These are phyloP conservation scores for Molossus molossus DNA, from an alignment of 2,797 vertebrate genomes.

Conservation along the genomic window DNA sequence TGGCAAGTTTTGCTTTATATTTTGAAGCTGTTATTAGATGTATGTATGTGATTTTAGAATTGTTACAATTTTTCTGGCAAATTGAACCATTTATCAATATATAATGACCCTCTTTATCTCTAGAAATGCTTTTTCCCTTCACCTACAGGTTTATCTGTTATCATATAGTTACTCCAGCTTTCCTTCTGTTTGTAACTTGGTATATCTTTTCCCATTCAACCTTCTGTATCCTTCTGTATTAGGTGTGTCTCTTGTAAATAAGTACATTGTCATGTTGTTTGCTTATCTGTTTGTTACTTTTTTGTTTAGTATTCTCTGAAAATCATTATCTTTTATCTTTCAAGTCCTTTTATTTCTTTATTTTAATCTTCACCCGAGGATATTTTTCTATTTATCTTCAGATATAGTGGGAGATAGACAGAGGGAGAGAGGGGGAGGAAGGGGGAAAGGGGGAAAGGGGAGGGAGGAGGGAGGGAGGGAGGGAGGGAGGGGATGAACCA, in stretches of 20 bases:
- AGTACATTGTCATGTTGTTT: background rate
- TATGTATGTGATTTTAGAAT: constrained; percentile 57
- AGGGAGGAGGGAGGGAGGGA: fast-evolving
- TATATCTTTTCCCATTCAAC: background rate
- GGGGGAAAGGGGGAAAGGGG: too few species aligned
- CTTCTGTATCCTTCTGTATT: background rate
- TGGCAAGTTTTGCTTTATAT: constrained; percentile 54
- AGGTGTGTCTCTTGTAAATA: constrained; percentile 43
- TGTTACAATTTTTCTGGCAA: constrained; percentile 62
- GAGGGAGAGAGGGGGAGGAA: too few species aligned
- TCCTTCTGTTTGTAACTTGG: background rate
- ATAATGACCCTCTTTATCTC: constrained; percentile 29
- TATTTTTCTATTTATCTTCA: too few species aligned
- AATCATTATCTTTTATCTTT: constrained; percentile 19
- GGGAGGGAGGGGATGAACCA: too few species aligned
- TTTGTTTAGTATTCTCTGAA: constrained; percentile 50
- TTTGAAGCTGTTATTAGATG: constrained; percentile 63
- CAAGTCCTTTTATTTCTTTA: background rate
- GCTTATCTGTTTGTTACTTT: background rate
- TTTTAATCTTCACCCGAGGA: too few species aligned
- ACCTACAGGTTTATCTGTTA: constrained; percentile 31
- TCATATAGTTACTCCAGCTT: background rate
- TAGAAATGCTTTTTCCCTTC: constrained; percentile 56
- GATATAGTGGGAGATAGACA: too few species aligned
- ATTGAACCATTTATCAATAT: constrained; percentile 49